Conservation (phyloP, 2,797 vertebrate species). For the Enoplosus armatus region DNA sequence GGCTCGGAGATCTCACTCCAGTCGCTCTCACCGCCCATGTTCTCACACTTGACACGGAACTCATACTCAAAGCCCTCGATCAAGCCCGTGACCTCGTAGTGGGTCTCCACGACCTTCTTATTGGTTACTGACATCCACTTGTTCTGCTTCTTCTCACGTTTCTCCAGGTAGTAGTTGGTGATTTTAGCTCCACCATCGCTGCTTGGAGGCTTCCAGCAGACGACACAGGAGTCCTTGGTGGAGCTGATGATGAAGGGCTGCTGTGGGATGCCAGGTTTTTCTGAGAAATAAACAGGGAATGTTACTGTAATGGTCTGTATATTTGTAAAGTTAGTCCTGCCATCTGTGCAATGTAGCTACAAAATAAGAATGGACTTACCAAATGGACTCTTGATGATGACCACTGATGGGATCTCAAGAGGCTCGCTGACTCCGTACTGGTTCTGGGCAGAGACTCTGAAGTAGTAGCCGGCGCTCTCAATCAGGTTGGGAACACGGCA, state of each 20-base stretch:
- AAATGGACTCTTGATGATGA: constrained; percentile 96
- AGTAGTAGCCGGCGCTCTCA: constrained; percentile 98
- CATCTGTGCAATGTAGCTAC: neutral
- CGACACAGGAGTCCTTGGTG: constrained; percentile 94
- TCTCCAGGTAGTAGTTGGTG: constrained; percentile 95
- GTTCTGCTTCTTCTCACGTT: constrained; percentile 98
- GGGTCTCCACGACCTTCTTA: constrained; percentile 92
- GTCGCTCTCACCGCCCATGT: constrained; percentile 96
- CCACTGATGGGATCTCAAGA: constrained; percentile 92
- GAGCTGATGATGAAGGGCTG: constrained; percentile 91
- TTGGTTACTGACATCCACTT: constrained; percentile 97
- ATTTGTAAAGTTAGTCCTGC: neutral
- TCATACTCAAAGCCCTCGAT: constrained; percentile 99
- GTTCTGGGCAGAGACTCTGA: constrained; percentile 98
- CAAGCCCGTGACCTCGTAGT: constrained; percentile 90
- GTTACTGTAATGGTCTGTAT: constrained; percentile 17
- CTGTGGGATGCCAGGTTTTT: constrained; percentile 94
- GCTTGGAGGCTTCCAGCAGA: constrained; percentile 95
- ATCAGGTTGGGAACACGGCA: constrained; percentile 94
- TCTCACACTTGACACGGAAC: constrained; percentile 99
- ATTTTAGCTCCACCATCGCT: constrained; percentile 98
- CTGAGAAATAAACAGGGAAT: constrained; percentile 76
- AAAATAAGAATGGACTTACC: constrained; percentile 84
- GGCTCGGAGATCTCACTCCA: constrained; percentile 96
- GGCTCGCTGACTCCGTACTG: constrained; percentile 95